These are phyloP conservation scores for Gobio gobio DNA, from an alignment of 2,113 vertebrate species.

Conservation along the genomic window DNA sequence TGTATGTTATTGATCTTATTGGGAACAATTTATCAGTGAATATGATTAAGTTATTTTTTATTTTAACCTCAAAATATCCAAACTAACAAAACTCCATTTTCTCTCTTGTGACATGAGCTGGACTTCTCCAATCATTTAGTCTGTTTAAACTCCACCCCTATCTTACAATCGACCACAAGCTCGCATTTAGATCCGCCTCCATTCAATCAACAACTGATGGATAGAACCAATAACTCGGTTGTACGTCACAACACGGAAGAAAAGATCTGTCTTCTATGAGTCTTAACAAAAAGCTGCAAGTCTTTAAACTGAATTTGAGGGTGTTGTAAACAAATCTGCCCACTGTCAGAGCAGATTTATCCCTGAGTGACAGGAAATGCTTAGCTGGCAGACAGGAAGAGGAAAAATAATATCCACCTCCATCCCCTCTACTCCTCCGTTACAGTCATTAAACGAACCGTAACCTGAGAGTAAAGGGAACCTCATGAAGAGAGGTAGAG, in stretches of 20 bases:
- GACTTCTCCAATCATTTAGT: too few relatives aligned
- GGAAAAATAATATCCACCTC: constrained; percentile 41
- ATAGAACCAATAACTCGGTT: too few relatives aligned
- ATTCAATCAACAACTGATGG: too few relatives aligned
- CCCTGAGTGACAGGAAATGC: constrained; percentile 8
- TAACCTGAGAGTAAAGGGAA: constrained; percentile 65
- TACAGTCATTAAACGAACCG: constrained; percentile 62
- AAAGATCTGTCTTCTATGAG: not conserved
- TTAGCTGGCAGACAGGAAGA: constrained; percentile 36
- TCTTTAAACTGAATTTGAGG: not conserved
- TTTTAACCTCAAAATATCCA: not conserved
- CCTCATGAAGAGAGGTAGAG: constrained; percentile 43
- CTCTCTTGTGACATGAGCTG: too few relatives aligned
- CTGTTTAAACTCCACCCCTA: too few relatives aligned
- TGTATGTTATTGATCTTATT: too few relatives aligned
- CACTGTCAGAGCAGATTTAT: constrained; percentile 28
- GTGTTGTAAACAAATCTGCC: constrained; percentile 15
- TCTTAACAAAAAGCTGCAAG: not conserved
- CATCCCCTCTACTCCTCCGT: constrained; percentile 35
- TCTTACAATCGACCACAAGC: too few relatives aligned
- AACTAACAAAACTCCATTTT: too few relatives aligned
- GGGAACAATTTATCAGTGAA: not conserved
- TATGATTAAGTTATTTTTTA: not conserved
- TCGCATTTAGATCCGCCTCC: too few relatives aligned
- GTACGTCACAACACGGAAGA: too few relatives aligned